Conservation (phyloP, 2,888 invertebrate species). For the Melanostoma mellinum region DNA sequence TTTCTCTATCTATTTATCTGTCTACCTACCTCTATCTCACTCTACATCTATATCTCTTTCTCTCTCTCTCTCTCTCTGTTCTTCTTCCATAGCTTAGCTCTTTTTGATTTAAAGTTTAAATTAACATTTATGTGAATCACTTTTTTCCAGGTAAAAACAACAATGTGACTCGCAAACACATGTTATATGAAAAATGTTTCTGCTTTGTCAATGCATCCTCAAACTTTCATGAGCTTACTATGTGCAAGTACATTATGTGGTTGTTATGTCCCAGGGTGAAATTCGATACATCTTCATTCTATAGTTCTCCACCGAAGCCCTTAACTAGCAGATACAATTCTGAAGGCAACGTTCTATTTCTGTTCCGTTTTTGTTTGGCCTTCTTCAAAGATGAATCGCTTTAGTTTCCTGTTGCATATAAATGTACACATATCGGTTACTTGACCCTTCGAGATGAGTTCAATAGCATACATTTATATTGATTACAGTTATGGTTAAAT, state of each 20-base stretch:
- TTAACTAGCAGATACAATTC: conserved; percentile 50
- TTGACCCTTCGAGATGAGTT: conserved; percentile 56
- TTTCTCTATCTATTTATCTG: too few relatives aligned
- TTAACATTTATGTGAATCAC: not conserved
- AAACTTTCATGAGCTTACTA: conserved; percentile 10
- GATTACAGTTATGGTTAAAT: conserved; percentile 40
- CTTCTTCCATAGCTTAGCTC: too few relatives aligned
- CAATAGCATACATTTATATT: conserved; percentile 57
- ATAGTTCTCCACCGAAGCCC: conserved; percentile 56
- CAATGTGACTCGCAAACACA: conserved; percentile 10
- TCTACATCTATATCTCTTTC: too few relatives aligned
- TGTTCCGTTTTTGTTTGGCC: conserved; percentile 37
- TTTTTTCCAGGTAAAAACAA: conserved; percentile 2
- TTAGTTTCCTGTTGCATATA: conserved; percentile 23
- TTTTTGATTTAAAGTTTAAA: too few relatives aligned
- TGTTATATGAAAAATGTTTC: conserved; percentile 5
- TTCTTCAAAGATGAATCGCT: conserved; percentile 24
- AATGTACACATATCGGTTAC: conserved; percentile 41
- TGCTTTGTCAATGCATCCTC: not conserved
- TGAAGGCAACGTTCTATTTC: conserved; percentile 56
- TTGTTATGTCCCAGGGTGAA: conserved; percentile 43
- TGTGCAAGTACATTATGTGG: conserved; percentile 32
- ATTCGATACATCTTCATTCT: conserved; percentile 48
- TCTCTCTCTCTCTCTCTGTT: too few relatives aligned
- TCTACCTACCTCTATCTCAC: too few relatives aligned